Percentiles rank a stretch among this genome's conserved stretches.
Evolutionary conservation across 2,888 invertebrate genomes (phyloP).

Genomic region (Ectemnius cavifrons): DNA sequence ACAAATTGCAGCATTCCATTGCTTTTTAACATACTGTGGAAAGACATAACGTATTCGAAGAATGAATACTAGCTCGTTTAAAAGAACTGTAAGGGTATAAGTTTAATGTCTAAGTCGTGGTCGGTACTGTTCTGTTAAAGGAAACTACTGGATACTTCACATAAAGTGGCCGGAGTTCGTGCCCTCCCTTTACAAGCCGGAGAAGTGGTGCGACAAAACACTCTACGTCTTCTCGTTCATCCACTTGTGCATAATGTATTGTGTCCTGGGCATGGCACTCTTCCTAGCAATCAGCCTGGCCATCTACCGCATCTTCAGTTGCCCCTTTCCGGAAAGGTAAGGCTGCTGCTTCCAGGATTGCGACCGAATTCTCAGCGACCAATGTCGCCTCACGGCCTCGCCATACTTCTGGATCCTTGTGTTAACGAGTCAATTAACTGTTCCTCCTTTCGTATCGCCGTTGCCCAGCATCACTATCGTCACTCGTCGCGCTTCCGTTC

Average conservation of each 20-base stretch:
- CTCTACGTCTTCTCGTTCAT: constrained; percentile 88
- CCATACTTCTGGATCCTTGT: too few relatives aligned
- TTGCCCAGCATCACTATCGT: too few relatives aligned
- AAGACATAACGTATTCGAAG: too few relatives aligned
- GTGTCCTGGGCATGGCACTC: constrained; percentile 81
- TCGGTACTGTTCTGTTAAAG: constrained; percentile 51
- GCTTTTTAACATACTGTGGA: too few relatives aligned
- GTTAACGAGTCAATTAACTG: too few relatives aligned
- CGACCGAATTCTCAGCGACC: constrained; percentile 1
- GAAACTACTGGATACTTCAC: constrained; percentile 87
- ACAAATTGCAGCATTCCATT: too few relatives aligned
- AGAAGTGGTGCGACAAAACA: constrained; percentile 88
- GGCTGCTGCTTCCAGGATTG: constrained; percentile 11
- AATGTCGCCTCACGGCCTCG: not conserved
- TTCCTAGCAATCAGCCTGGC: constrained; percentile 82
- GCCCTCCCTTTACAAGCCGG: constrained; percentile 86
- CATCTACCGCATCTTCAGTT: constrained; percentile 85
- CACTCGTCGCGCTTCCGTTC: too few relatives aligned
- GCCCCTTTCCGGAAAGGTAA: constrained; percentile 82
- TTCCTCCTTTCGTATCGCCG: too few relatives aligned
- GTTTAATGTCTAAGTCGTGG: not conserved
- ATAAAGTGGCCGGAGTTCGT: constrained; percentile 89
- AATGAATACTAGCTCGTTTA: not conserved
- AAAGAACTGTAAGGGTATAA: not conserved
- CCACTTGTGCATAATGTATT: constrained; percentile 86